Conservation (phyloP, 1,140 invertebrate species). For the Goniozus legneri region DNA sequence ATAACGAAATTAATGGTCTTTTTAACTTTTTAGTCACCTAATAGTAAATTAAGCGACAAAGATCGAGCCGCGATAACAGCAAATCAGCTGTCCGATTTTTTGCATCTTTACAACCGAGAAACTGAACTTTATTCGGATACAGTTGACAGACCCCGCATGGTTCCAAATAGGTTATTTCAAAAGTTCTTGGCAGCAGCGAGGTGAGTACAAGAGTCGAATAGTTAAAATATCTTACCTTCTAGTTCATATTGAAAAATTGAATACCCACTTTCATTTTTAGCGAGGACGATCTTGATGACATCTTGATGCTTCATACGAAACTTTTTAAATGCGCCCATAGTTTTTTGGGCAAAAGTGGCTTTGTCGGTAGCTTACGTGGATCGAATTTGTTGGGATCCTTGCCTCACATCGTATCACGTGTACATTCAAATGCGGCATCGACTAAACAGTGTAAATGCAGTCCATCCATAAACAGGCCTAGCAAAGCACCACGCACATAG, state of each 20-base stretch:
- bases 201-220: too few species aligned
- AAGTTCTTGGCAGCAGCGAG: constrained; percentile 57
- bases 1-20: constrained; percentile 11
- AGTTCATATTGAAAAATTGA: too few species aligned
- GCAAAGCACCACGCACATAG: constrained; percentile 40
- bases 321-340: constrained; percentile 65
- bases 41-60: constrained; percentile 74
- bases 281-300: constrained; percentile 64
- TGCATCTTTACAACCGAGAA: constrained; percentile 84
- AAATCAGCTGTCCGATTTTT: constrained; percentile 89
- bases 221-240: too few species aligned
- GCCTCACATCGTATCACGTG: constrained; percentile 50
- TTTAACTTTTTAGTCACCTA: constrained; percentile 61
- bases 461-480: constrained; percentile 34
- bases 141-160: constrained; percentile 60
- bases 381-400: constrained; percentile 50
- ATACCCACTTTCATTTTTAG: constrained; percentile 41
- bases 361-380: constrained; percentile 44
- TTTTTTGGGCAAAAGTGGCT: constrained; percentile 58
- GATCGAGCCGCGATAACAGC: constrained; percentile 83
- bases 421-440: constrained; percentile 43
- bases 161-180: constrained; percentile 59
- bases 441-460: constrained; percentile 49
- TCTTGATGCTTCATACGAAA: constrained; percentile 62
- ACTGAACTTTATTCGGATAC: constrained; percentile 72